Conservation (phyloP, 2,113 vertebrate species). For the Athene cunicularia region DNA sequence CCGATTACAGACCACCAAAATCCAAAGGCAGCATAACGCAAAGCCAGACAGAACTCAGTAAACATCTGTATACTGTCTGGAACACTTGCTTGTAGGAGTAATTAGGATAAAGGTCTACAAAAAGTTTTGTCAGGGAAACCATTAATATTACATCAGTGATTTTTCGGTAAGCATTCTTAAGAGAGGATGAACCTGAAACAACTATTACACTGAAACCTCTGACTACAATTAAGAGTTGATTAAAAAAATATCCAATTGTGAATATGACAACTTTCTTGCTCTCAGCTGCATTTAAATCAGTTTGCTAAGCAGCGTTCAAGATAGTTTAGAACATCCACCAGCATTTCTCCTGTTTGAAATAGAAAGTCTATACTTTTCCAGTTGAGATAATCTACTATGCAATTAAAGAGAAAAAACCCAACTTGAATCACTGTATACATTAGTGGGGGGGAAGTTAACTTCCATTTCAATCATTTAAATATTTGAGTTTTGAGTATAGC, state of each 20-base stretch:
- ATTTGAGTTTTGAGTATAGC: constrained; percentile 58
- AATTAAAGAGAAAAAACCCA: not conserved
- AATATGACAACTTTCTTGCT: not conserved
- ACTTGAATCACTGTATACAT: not conserved
- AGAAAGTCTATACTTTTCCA: not conserved
- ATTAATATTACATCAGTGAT: not conserved
- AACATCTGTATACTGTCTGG: not conserved
- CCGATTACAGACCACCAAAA: not conserved
- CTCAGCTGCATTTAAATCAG: not conserved
- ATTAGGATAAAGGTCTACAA: not conserved
- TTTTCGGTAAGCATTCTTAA: not conserved
- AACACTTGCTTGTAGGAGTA: not conserved
- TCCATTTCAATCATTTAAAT: constrained; percentile 65
- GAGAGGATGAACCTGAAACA: not conserved
- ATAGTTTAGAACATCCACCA: not conserved
- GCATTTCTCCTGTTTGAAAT: not conserved
- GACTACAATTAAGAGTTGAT: not conserved
- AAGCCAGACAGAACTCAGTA: not conserved
- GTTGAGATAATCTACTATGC: not conserved
- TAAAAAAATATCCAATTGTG: not conserved
- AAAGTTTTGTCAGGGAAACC: not conserved
- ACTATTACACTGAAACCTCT: not conserved
- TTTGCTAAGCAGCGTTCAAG: not conserved
- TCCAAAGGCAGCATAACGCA: not conserved
- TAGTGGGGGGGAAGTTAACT: not conserved